phyloP scores from a whole-genome alignment of 2,113 vertebrate species.

The Candoia aspera region DNA sequence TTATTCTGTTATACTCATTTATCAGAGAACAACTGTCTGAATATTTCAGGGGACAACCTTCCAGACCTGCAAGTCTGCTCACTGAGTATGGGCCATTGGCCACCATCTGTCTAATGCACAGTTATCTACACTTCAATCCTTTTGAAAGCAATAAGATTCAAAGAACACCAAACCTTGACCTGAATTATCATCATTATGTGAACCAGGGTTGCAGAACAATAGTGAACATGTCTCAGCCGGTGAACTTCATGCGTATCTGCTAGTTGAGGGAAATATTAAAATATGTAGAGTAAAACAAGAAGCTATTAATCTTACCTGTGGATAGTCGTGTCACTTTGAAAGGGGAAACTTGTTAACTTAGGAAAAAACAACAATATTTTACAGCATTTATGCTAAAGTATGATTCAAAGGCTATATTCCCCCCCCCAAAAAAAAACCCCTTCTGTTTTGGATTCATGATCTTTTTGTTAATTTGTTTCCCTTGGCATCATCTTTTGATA shows the following conservation, averaged over 20 bases:
- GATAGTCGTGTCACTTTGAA: neutral
- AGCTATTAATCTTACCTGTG: neutral
- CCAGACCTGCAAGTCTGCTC: conserved; percentile 6
- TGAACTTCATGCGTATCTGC: neutral
- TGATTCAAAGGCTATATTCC: neutral
- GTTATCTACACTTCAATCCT: conserved; percentile 4
- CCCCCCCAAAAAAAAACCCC: neutral
- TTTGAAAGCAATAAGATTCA: conserved; percentile 21
- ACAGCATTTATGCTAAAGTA: neutral
- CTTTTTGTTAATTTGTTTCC: neutral
- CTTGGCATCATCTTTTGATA: neutral
- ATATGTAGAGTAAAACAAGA: neutral
- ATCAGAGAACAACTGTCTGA: conserved; percentile 17
- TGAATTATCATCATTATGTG: conserved; percentile 17
- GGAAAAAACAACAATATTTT: neutral
- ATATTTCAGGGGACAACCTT: conserved; percentile 4
- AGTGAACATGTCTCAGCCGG: neutral
- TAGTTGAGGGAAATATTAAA: neutral
- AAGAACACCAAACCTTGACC: conserved; percentile 1
- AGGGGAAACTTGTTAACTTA: neutral
- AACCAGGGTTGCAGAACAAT: neutral
- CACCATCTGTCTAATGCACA: conserved; percentile 20
- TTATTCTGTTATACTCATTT: conserved; percentile 16
- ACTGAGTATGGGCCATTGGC: conserved; percentile 30
- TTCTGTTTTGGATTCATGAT: neutral